A percentile compares a stretch with the other conserved stretches of the same genome.
phyloP scores from a whole-genome alignment of 2,113 vertebrate species.

The Solea senegalensis region DNA sequence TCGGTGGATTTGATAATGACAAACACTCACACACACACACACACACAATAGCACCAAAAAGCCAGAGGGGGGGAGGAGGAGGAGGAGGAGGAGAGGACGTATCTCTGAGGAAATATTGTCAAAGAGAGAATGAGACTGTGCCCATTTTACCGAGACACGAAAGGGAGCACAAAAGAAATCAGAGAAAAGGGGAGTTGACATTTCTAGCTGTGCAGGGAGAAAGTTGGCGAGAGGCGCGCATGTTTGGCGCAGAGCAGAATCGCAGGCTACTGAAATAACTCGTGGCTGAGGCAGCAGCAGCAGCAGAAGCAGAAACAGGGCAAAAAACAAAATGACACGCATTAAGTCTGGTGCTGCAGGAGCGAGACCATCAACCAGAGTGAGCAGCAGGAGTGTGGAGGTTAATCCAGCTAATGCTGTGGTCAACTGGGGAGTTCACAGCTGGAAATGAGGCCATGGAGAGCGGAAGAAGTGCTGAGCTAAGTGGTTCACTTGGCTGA shows the following conservation, averaged over 20 bases:
- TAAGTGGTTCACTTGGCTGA: slow-evolving; percentile 32
- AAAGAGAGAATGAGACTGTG: slow-evolving; percentile 45
- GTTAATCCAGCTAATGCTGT: slow-evolving; percentile 66
- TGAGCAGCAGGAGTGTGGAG: slow-evolving; percentile 39
- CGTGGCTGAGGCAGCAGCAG: slow-evolving; percentile 4
- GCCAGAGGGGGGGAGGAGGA: slow-evolving; percentile 15
- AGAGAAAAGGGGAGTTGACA: slow-evolving; percentile 59
- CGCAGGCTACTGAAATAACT: slow-evolving; percentile 15
- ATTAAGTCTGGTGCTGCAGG: slow-evolving; percentile 41
- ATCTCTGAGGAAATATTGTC: slow-evolving; percentile 58
- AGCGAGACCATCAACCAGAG: slow-evolving; percentile 33
- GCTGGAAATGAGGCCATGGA: slow-evolving; percentile 33
- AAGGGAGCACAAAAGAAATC: slow-evolving; percentile 56
- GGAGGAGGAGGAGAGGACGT: slow-evolving; percentile 28
- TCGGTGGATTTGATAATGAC: slow-evolving; percentile 56
- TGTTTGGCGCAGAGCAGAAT: slow-evolving; percentile 48
- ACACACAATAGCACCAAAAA: slow-evolving; percentile 46
- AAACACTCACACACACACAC: slow-evolving; percentile 31
- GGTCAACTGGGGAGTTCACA: slow-evolving; percentile 45
- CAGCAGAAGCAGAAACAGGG: neutral
- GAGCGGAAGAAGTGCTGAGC: slow-evolving; percentile 41
- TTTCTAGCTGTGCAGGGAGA: slow-evolving; percentile 44
- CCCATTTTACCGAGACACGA: slow-evolving; percentile 50
- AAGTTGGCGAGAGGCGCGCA: slow-evolving; percentile 17
- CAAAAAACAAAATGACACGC: slow-evolving; percentile 15